phyloP scores from a whole-genome alignment of 2,888 invertebrate species.

The Hydroisotoma schaefferi region DNA sequence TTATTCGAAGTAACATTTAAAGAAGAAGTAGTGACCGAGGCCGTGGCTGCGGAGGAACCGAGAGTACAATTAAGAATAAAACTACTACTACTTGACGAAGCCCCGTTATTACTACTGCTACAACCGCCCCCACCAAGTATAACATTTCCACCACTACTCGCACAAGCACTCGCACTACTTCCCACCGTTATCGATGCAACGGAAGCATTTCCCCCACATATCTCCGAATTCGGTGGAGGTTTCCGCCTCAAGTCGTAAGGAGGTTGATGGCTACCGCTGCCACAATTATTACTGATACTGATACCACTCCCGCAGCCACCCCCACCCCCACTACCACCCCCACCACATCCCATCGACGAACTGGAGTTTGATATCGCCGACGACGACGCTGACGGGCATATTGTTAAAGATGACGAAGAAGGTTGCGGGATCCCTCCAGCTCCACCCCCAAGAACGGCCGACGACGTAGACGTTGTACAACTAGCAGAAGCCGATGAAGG shows the following conservation, averaged over 20 bases:
- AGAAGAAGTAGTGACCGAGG: background rate
- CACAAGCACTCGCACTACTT: background rate
- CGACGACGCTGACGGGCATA: too few species aligned
- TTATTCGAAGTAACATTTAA: background rate
- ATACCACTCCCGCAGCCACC: constrained; percentile 59
- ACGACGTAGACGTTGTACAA: constrained; percentile 38
- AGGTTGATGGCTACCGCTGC: constrained; percentile 65
- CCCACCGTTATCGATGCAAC: too few species aligned
- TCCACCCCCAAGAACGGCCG: constrained; percentile 46
- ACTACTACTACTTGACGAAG: constrained; percentile 10
- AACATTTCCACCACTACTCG: too few species aligned
- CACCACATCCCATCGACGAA: constrained; percentile 58
- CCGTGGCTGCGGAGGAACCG: background rate
- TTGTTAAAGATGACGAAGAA: constrained; percentile 19
- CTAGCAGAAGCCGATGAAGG: constrained; percentile 38
- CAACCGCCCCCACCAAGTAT: too few species aligned
- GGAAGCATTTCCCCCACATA: background rate
- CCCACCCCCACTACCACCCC: constrained; percentile 48
- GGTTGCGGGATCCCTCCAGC: constrained; percentile 57
- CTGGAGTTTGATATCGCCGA: constrained; percentile 54
- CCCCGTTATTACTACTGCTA: background rate
- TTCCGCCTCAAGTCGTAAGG: constrained; percentile 87
- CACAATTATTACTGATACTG: constrained; percentile 51
- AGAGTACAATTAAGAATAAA: background rate
- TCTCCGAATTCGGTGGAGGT: constrained; percentile 57